Conservation (phyloP, 1,140 invertebrate genomes). For the Muscidifurax raptorellus region DNA sequence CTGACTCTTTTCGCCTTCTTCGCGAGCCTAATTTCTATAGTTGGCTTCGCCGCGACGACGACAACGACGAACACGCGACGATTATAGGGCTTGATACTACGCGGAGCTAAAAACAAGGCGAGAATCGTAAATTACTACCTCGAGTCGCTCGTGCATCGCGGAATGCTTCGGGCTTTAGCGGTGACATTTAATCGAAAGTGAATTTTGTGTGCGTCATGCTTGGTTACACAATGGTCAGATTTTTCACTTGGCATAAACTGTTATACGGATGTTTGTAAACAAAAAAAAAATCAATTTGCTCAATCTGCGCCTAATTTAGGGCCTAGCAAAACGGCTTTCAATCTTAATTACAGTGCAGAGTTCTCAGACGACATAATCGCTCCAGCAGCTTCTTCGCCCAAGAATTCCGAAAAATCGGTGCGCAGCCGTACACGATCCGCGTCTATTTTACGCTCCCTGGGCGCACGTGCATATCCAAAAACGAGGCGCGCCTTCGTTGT, state of each 20-base stretch:
- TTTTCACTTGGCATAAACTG: background rate
- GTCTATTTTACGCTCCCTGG: constrained; percentile 16
- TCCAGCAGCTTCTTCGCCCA: background rate
- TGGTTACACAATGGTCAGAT: no score
- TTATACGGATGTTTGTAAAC: background rate
- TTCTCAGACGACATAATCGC: background rate
- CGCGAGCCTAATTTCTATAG: constrained; percentile 6
- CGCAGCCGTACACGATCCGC: background rate
- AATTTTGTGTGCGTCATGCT: no score
- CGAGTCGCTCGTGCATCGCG: background rate
- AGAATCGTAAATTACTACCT: background rate
- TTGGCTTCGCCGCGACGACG: background rate
- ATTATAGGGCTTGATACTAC: background rate
- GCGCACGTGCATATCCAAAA: background rate
- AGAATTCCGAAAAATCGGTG: background rate
- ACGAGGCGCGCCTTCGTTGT: background rate
- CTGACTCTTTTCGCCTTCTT: background rate
- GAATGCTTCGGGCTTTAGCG: background rate
- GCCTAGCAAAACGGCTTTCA: no score
- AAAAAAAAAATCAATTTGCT: no score
- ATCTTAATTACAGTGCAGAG: no score
- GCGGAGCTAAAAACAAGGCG: background rate
- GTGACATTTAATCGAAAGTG: background rate
- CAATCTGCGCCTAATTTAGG: no score
- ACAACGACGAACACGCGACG: background rate